Evolutionary conservation across 2,888 invertebrate species (phyloP).

Genomic region (Macrosoma leucophasiata): DNA sequence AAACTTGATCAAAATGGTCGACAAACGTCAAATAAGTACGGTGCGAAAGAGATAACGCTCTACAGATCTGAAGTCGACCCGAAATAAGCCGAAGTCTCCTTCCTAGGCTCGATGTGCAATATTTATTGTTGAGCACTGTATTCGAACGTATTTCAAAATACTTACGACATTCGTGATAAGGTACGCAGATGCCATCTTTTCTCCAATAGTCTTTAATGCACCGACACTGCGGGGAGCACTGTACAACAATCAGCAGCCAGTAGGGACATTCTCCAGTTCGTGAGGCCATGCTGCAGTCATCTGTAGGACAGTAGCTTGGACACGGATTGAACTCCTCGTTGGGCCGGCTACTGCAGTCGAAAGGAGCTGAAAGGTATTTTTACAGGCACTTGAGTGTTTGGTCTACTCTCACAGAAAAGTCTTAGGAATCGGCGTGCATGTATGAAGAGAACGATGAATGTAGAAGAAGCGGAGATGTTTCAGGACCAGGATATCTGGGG

Average conservation of each 20-base stretch:
- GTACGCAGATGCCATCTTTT: conserved; percentile 34
- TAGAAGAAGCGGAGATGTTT: too few species aligned
- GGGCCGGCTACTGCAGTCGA: conserved; percentile 29
- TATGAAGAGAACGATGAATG: too few species aligned
- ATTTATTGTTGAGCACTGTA: too few species aligned
- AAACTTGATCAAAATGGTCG: too few species aligned
- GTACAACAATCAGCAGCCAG: conserved; percentile 22
- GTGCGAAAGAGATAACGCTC: too few species aligned
- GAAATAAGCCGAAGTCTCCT: too few species aligned
- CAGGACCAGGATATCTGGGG: too few species aligned
- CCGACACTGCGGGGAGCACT: conserved; percentile 35
- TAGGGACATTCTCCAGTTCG: conserved; percentile 29
- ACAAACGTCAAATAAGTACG: too few species aligned
- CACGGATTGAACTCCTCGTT: conserved; percentile 36
- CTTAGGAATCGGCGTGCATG: too few species aligned
- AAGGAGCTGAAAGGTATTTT: conserved; percentile 37
- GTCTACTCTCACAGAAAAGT: neutral
- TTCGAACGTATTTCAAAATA: too few species aligned
- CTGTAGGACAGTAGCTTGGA: conserved; percentile 36
- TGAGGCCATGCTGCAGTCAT: conserved; percentile 35
- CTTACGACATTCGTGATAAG: conserved; percentile 31
- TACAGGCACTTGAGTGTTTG: neutral
- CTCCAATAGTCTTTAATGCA: conserved; percentile 34
- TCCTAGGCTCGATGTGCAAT: too few species aligned
- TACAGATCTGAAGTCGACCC: too few species aligned